These are phyloP conservation scores for Zhuqinia jingwanae DNA, from an alignment of 2,888 invertebrate genomes.

Conservation along the genomic window DNA sequence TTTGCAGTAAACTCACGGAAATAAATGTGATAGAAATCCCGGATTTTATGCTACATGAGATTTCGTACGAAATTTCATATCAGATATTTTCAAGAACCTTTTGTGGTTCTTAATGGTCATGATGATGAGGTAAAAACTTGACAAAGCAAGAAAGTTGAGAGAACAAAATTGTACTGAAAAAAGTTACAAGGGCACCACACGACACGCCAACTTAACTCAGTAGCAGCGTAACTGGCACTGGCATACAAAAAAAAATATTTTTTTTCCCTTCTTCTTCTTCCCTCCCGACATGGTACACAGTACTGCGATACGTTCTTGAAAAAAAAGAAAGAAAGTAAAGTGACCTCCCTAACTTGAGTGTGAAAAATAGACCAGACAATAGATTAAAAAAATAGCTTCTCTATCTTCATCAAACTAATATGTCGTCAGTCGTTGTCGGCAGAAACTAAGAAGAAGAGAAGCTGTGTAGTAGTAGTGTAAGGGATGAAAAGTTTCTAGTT, in stretches of 20 bases:
- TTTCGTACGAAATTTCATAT: neutral
- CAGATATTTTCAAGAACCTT: neutral
- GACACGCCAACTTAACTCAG: neutral
- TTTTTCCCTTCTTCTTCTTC: neutral
- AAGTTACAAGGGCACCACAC: constrained; percentile 53
- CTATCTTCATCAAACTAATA: constrained; percentile 4
- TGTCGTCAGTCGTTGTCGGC: neutral
- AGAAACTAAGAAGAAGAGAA: neutral
- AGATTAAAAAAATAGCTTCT: neutral
- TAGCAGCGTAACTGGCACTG: neutral
- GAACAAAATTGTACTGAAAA: neutral
- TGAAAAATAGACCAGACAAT: too few species aligned
- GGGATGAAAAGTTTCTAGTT: neutral
- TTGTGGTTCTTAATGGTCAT: neutral
- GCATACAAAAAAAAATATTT: neutral
- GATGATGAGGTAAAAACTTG: neutral
- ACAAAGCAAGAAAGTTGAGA: neutral
- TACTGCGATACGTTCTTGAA: too few species aligned
- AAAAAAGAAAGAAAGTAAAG: too few species aligned
- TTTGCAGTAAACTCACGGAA: too few species aligned
- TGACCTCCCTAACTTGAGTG: too few species aligned
- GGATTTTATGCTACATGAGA: too few species aligned
- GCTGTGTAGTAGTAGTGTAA: too few species aligned
- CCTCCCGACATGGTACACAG: too few species aligned
- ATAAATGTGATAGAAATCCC: too few species aligned